Conservation (phyloP, 2,113 vertebrate genomes). For the Gopherus flavomarginatus region DNA sequence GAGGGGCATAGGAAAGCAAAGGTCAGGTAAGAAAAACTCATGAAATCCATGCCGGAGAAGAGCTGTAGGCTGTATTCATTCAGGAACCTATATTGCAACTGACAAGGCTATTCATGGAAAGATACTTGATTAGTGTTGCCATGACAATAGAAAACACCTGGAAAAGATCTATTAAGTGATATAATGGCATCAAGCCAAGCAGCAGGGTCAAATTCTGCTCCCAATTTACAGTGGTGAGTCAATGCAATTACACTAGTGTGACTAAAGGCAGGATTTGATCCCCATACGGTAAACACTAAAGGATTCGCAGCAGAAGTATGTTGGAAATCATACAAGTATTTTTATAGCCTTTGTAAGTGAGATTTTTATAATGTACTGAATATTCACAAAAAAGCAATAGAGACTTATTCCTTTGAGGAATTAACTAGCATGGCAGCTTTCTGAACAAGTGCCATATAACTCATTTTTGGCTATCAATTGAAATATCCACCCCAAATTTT, state of each 20-base stretch:
- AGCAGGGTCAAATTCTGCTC: conserved; percentile 28
- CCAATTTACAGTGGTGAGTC: conserved; percentile 35
- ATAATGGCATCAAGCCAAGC: conserved; percentile 53
- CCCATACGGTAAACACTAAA: conserved; percentile 48
- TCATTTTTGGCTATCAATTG: background rate
- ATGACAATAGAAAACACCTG: conserved; percentile 78
- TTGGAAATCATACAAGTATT: conserved; percentile 14
- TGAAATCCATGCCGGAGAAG: conserved; percentile 53
- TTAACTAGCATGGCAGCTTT: background rate
- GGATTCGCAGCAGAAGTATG: background rate
- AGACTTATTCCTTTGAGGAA: background rate
- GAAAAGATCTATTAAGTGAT: conserved; percentile 76
- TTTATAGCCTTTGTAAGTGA: conserved; percentile 30
- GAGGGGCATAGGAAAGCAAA: conserved; percentile 54
- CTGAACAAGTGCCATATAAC: background rate
- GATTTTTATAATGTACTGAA: background rate
- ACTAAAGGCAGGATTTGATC: conserved; percentile 38
- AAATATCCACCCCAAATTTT: conserved; percentile 33
- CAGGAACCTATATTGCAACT: conserved; percentile 62
- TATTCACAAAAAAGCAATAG: fast-evolving
- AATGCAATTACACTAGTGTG: conserved; percentile 5
- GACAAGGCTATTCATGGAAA: conserved; percentile 72
- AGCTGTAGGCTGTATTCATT: conserved; percentile 50
- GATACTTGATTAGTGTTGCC: conserved; percentile 75
- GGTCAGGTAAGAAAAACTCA: conserved; percentile 61